Evolutionary conservation across 2,113 vertebrate species (phyloP).

Genomic region (Phalacrocorax brasilianus): DNA sequence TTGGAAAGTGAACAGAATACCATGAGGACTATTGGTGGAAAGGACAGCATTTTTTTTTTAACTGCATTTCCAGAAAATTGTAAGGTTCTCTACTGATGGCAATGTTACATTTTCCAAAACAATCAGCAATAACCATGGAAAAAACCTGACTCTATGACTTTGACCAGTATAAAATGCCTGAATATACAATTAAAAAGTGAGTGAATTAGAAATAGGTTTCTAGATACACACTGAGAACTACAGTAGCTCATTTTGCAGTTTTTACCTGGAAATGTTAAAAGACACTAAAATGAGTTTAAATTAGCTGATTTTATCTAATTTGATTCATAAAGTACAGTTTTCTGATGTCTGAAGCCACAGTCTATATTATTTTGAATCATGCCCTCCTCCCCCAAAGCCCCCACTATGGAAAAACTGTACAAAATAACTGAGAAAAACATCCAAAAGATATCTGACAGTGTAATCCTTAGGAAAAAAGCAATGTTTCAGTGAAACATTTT

Average conservation of each 20-base stretch:
- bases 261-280: background rate
- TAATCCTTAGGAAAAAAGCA: background rate
- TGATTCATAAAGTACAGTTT: background rate
- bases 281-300: background rate
- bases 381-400: background rate
- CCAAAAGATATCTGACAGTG: background rate
- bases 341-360: background rate
- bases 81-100: background rate
- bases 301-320: background rate
- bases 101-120: background rate
- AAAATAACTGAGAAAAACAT: background rate
- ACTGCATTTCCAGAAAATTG: background rate
- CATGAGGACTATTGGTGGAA: background rate
- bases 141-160: background rate
- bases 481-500: background rate
- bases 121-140: background rate
- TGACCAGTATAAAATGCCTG: background rate
- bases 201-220: background rate
- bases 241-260: background rate
- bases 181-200: background rate
- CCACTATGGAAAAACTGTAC: background rate
- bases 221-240: background rate
- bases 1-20: background rate
- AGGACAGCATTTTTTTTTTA: background rate
- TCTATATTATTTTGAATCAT: background rate